Percentiles rank a stretch among this genome's conserved stretches.
Evolutionary conservation across 2,797 vertebrate genomes (phyloP).

Genomic region (Chloroceryle amazona): DNA sequence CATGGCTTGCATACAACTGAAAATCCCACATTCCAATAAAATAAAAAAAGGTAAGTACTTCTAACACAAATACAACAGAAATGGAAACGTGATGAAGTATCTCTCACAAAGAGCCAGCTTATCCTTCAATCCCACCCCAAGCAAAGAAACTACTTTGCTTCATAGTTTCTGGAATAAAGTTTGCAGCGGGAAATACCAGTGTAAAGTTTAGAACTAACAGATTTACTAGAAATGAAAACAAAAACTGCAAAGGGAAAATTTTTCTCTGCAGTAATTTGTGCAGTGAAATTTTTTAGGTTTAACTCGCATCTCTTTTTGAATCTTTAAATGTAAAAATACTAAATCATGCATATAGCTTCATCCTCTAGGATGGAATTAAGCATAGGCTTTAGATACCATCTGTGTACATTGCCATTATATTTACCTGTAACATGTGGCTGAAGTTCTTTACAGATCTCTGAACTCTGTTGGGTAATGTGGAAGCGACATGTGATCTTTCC

Average conservation of each 20-base stretch:
- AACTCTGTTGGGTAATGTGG: slow-evolving; percentile 89
- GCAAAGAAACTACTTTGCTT: slow-evolving; percentile 33
- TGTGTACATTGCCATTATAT: neutral
- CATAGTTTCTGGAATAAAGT: neutral
- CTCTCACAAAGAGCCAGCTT: neutral
- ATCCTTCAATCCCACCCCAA: neutral
- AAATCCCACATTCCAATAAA: neutral
- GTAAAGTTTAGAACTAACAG: neutral
- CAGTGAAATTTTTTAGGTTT: neutral
- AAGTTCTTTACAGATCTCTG: slow-evolving; percentile 83
- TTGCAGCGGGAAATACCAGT: neutral
- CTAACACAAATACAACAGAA: neutral
- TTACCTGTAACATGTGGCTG: slow-evolving; percentile 87
- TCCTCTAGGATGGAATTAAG: neutral
- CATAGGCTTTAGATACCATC: neutral
- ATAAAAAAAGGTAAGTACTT: neutral
- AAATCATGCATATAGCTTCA: neutral
- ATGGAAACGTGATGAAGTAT: neutral
- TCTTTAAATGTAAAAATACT: neutral
- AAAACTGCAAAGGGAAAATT: neutral
- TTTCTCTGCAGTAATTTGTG: neutral
- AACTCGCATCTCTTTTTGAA: neutral
- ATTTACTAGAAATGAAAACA: neutral
- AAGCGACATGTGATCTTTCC: slow-evolving; percentile 89
- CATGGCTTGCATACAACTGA: neutral